phyloP scores from a whole-genome alignment of 2,113 vertebrate species.

The Himantopus leucocephalus region DNA sequence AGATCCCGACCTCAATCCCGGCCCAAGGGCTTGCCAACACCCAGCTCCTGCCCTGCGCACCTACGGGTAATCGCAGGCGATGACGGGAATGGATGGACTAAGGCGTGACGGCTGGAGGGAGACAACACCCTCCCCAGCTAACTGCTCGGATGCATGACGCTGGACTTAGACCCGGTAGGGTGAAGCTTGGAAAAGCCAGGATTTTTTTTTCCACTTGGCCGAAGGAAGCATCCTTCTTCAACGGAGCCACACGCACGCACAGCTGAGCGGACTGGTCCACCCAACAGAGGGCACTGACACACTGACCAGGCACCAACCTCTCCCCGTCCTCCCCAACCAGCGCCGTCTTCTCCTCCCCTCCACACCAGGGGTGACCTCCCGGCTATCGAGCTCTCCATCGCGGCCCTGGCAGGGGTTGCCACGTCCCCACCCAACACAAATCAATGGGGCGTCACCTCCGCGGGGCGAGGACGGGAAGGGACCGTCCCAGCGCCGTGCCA shows the following conservation, averaged over 20 bases:
- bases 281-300: background rate
- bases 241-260: rapidly evolving
- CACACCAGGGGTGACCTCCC: background rate
- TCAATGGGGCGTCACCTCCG: background rate
- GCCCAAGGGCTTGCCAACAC: background rate
- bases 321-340: background rate
- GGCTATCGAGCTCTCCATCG: background rate
- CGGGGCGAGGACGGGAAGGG: background rate
- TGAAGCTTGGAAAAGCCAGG: background rate
- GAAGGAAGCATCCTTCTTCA: background rate
- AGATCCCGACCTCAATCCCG: background rate
- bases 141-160: rapidly evolving
- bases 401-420: background rate
- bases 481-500: background rate
- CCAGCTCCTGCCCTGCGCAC: background rate
- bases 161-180: background rate
- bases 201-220: no score
- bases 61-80: background rate
- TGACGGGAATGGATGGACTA: background rate
- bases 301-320: background rate
- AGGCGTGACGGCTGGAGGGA: background rate
- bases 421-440: background rate
- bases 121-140: background rate
- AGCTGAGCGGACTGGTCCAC: background rate
- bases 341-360: background rate